These are phyloP conservation scores for Porites rus DNA, from an alignment of 92 coral and sea anemone genomes.

Conservation along the genomic window DNA sequence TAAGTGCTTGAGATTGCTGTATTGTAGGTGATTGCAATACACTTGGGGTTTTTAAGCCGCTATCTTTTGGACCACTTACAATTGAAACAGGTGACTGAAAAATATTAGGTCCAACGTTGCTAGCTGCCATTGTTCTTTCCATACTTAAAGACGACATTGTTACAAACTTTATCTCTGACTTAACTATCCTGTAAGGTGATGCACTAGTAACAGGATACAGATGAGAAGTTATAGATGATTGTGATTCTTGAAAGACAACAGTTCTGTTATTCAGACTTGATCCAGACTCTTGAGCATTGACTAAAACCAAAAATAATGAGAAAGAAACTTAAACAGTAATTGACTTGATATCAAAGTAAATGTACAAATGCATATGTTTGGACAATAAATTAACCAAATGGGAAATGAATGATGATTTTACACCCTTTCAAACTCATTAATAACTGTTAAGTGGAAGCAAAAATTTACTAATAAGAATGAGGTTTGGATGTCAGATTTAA, in stretches of 20 bases:
- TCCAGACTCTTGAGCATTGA: conserved; percentile 18
- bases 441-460: no score
- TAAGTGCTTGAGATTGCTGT: neutral
- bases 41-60: neutral
- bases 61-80: neutral
- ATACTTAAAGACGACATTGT: no score
- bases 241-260: neutral
- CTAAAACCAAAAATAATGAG: neutral
- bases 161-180: neutral
- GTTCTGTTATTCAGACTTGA: neutral
- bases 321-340: neutral
- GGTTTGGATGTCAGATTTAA: no score
- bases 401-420: no score
- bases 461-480: no score
- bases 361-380: no score
- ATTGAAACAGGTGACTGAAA: neutral
- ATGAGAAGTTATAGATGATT: neutral
- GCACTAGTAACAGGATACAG: neutral
- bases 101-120: neutral
- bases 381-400: no score
- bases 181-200: neutral
- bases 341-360: no score
- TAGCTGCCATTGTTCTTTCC: no score
- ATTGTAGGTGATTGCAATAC: neutral
- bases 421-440: no score